These are phyloP conservation scores for Sinocyclocheilus anophthalmus DNA, from an alignment of 2,113 vertebrate genomes.

Conservation along the genomic window DNA sequence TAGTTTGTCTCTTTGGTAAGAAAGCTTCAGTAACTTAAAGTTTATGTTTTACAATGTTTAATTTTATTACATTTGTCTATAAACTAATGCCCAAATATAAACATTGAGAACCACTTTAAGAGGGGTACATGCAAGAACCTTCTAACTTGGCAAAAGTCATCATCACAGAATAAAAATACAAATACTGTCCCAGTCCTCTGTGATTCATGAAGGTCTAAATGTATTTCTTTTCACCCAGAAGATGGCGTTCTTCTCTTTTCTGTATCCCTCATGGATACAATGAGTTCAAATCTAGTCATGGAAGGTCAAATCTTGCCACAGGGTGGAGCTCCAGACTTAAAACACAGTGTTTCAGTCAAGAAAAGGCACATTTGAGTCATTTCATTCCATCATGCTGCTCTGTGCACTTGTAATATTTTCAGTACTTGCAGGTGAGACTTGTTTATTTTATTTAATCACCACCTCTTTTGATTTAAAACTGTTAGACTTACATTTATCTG, in stretches of 20 bases:
- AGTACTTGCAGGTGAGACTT: neutral
- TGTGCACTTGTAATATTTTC: no score
- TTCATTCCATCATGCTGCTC: no score
- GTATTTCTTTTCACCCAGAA: neutral
- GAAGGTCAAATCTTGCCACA: neutral
- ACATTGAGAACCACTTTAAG: neutral
- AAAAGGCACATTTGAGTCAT: no score
- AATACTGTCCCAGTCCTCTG: no score
- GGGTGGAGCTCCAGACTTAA: no score
- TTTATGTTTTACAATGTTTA: neutral
- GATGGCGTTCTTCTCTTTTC: neutral
- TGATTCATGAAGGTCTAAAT: neutral
- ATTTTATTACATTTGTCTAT: neutral
- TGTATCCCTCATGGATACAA: neutral
- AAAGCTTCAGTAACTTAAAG: neutral
- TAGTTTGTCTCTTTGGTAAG: neutral
- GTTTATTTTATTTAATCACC: neutral
- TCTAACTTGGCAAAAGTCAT: no score
- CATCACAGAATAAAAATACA: no score
- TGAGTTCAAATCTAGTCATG: neutral
- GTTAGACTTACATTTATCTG: neutral
- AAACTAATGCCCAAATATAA: neutral
- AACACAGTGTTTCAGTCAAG: no score
- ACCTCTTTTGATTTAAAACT: neutral
- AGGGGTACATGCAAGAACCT: neutral